These are phyloP conservation scores for Eugnorisma glareosa DNA, from an alignment of 2,888 invertebrate genomes.

Conservation along the genomic window DNA sequence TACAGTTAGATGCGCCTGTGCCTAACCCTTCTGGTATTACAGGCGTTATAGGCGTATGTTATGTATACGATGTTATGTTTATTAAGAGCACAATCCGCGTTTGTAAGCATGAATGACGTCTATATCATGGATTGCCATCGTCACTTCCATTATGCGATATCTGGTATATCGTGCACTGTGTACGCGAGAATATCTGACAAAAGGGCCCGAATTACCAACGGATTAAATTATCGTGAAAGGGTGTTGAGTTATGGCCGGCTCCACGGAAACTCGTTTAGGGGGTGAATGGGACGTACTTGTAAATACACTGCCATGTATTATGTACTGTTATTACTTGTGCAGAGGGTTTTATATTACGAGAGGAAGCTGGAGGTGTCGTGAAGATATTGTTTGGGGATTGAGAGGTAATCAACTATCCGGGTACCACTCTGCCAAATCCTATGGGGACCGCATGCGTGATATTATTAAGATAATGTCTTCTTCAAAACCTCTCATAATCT, in stretches of 20 bases:
- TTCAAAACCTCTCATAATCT: background rate
- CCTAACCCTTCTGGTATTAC: background rate
- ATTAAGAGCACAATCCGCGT: background rate
- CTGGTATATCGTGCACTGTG: constrained; percentile 54
- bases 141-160: constrained; percentile 45
- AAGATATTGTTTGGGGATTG: constrained; percentile 18
- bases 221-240: constrained; percentile 81
- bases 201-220: constrained; percentile 78
- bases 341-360: constrained; percentile 36
- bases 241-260: constrained; percentile 77
- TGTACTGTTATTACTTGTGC: constrained; percentile 58
- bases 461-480: background rate
- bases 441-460: background rate
- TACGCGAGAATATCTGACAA: constrained; percentile 74
- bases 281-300: constrained; percentile 63
- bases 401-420: constrained; percentile 16
- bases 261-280: constrained; percentile 71
- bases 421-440: background rate
- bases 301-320: constrained; percentile 63
- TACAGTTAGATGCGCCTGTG: background rate
- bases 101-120: background rate
- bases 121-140: background rate
- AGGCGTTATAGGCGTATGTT: too few species aligned
- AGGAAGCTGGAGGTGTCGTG: constrained; percentile 20
- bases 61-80: background rate